phyloP scores from a whole-genome alignment of 2,797 vertebrate species.

The Rhinella marina region DNA sequence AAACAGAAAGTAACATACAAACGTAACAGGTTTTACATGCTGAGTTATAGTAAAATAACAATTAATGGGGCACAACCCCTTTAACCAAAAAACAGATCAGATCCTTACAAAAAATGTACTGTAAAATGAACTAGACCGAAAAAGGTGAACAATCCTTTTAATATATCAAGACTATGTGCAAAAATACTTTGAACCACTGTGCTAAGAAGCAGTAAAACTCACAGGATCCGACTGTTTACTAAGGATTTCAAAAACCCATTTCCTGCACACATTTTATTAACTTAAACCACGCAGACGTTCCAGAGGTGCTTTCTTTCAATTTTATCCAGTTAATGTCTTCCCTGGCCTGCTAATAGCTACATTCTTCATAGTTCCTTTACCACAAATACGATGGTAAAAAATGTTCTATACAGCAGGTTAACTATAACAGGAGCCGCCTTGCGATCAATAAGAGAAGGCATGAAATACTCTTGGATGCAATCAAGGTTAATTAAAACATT shows the following conservation, averaged over 20 bases:
- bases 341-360: constrained; percentile 21
- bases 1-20: no score
- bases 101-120: no score
- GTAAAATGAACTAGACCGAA: no score
- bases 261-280: constrained; percentile 9
- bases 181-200: background rate
- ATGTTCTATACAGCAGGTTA: constrained; percentile 35
- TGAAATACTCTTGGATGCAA: constrained; percentile 33
- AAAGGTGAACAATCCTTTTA: background rate
- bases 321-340: constrained; percentile 6
- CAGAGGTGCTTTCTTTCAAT: constrained; percentile 22
- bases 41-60: no score
- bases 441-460: constrained; percentile 31
- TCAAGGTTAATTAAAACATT: constrained; percentile 48
- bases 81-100: no score
- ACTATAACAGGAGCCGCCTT: constrained; percentile 18
- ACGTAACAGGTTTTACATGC: no score
- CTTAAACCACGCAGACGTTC: background rate
- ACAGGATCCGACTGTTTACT: background rate
- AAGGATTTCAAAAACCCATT: background rate
- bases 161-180: background rate
- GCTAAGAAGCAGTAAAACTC: background rate
- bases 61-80: no score
- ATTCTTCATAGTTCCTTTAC: constrained; percentile 7
- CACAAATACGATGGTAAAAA: constrained; percentile 31